Conservation (phyloP, 1,140 invertebrate genomes). For the Drosophila serrata region DNA sequence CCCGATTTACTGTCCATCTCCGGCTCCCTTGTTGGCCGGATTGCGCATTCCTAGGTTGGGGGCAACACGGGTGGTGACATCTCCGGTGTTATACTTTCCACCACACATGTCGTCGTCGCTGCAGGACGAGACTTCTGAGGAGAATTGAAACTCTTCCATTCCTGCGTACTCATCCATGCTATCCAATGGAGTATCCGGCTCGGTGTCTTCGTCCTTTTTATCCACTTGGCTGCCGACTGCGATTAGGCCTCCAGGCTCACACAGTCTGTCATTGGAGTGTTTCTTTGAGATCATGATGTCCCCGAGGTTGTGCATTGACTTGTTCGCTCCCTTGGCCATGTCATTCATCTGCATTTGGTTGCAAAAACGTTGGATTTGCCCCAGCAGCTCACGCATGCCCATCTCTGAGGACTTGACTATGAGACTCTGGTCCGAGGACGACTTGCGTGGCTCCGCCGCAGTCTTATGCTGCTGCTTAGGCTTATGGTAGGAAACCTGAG, state of each 20-base stretch:
- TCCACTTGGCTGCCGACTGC: constrained; percentile 2
- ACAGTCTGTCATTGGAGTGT: background rate
- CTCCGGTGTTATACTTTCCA: constrained; percentile 35
- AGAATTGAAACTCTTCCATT: constrained; percentile 64
- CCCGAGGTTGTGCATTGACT: constrained; percentile 15
- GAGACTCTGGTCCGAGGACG: constrained; percentile 57
- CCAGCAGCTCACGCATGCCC: constrained; percentile 64
- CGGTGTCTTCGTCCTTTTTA: constrained; percentile 23
- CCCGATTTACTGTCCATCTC: constrained; percentile 57
- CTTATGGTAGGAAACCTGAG: constrained; percentile 40
- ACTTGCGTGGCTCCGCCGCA: constrained; percentile 24
- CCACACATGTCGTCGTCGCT: constrained; percentile 59
- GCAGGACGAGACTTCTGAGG: constrained; percentile 66
- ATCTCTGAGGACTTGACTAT: constrained; percentile 65
- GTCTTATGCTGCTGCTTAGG: constrained; percentile 2
- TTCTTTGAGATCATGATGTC: constrained; percentile 8
- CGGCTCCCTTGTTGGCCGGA: constrained; percentile 60
- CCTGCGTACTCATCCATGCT: constrained; percentile 66
- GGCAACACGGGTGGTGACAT: constrained; percentile 32
- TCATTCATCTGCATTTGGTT: constrained; percentile 57
- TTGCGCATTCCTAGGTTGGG: constrained; percentile 12
- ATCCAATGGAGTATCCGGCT: constrained; percentile 51
- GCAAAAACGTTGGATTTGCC: constrained; percentile 71
- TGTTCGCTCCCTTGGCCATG: constrained; percentile 23
- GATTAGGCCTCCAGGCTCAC: background rate